Conservation (phyloP, 2,888 invertebrate species). For the Xestia rhomboidea region DNA sequence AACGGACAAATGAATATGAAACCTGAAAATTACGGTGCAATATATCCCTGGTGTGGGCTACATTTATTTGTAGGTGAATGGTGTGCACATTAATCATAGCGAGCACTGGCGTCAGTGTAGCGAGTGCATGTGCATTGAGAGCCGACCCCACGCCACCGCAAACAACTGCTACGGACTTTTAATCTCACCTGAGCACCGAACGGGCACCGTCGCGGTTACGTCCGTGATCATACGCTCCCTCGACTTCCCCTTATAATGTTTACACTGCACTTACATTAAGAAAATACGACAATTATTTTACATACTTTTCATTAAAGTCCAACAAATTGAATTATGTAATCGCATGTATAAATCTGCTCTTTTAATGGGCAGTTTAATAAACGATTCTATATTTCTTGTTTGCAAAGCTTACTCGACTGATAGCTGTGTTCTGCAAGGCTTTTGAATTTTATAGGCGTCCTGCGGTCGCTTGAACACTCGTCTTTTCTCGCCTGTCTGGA, state of each 20-base stretch:
- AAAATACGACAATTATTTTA: constrained; percentile 31
- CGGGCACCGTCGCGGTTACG: constrained; percentile 73
- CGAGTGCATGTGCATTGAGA: constrained; percentile 82
- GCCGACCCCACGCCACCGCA: constrained; percentile 75
- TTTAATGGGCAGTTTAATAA: constrained; percentile 54
- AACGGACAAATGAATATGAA: constrained; percentile 82
- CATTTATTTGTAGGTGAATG: constrained; percentile 82
- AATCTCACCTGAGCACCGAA: constrained; percentile 83
- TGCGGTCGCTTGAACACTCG: constrained; percentile 13
- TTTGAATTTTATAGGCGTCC: constrained; percentile 40
- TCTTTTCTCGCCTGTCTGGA: constrained; percentile 15
- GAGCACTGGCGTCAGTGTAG: constrained; percentile 70
- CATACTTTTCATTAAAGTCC: constrained; percentile 12
- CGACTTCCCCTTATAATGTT: constrained; percentile 49
- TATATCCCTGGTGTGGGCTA: constrained; percentile 73
- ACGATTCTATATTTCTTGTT: constrained; percentile 53
- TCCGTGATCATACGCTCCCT: constrained; percentile 71
- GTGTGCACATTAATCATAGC: constrained; percentile 85
- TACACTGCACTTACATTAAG: constrained; percentile 50
- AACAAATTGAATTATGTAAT: constrained; percentile 41
- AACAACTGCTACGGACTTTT: constrained; percentile 87
- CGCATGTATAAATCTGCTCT: constrained; percentile 39
- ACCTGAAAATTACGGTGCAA: constrained; percentile 82
- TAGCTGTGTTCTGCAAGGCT: constrained; percentile 51
- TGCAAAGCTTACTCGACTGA: constrained; percentile 39